Conservation (phyloP, 2,113 vertebrate species). For the Clinocottus analis region DNA sequence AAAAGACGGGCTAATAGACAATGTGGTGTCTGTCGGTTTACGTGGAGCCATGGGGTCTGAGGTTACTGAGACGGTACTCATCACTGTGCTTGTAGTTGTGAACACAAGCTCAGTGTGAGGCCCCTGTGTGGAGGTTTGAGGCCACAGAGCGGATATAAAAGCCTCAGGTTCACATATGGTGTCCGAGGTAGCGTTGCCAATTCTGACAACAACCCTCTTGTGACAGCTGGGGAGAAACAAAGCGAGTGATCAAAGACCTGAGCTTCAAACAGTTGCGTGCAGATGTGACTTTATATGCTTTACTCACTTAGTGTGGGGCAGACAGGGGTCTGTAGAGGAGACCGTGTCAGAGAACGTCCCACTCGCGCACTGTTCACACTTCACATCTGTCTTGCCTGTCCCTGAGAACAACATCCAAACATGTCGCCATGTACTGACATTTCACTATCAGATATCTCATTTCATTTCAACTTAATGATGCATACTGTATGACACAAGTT, state of each 20-base stretch:
- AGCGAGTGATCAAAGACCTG: slow-evolving; percentile 23
- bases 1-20: background rate
- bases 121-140: background rate
- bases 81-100: background rate
- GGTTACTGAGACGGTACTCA: background rate
- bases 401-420: slow-evolving; percentile 62
- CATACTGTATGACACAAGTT: background rate
- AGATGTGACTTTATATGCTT: background rate
- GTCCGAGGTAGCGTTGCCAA: slow-evolving; percentile 58
- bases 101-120: accelerated
- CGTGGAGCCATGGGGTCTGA: background rate
- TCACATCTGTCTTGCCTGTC: slow-evolving; percentile 39
- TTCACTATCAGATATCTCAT: background rate
- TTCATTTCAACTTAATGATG: background rate
- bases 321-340: slow-evolving; percentile 57
- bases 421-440: background rate
- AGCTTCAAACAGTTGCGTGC: background rate
- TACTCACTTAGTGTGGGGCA: slow-evolving; percentile 72
- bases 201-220: slow-evolving; percentile 25
- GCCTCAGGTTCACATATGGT: slow-evolving; percentile 41
- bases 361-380: slow-evolving; percentile 49
- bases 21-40: background rate
- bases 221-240: slow-evolving; percentile 64
- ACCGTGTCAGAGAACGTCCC: slow-evolving; percentile 73
- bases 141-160: accelerated